phyloP scores from a whole-genome alignment of 2,113 vertebrate genomes.

The Protobothrops mucrosquamatus region DNA sequence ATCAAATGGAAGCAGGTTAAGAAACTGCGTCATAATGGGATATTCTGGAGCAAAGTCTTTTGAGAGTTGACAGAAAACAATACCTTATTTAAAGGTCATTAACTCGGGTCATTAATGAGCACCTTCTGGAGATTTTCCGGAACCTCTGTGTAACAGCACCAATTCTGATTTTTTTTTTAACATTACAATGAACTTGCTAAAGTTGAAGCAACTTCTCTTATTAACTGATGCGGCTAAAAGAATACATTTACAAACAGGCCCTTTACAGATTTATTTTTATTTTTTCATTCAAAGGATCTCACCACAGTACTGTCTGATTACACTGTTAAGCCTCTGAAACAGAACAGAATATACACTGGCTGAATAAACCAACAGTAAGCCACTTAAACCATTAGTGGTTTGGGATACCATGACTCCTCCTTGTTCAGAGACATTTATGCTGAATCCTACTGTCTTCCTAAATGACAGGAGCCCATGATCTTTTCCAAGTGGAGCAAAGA shows the following conservation, averaged over 20 bases:
- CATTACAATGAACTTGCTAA: background rate
- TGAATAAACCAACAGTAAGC: background rate
- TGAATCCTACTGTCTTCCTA: background rate
- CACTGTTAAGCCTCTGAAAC: background rate
- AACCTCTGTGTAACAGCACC: background rate
- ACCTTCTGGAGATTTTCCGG: background rate
- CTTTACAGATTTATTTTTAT: background rate
- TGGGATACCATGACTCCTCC: background rate
- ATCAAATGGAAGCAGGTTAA: background rate
- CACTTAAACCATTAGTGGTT: background rate
- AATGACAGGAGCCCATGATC: background rate
- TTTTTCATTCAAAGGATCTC: background rate
- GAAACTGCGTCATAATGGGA: background rate
- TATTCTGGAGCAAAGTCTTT: background rate
- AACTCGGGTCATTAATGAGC: background rate
- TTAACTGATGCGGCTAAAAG: background rate
- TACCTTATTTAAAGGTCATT: background rate
- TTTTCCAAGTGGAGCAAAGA: background rate
- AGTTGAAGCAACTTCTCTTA: background rate
- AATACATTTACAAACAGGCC: background rate
- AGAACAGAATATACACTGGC: background rate
- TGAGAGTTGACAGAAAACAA: background rate
- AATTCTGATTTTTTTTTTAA: background rate
- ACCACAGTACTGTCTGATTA: background rate
- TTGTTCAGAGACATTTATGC: background rate